These are phyloP conservation scores for Drosophila formosana DNA, from an alignment of 2,888 invertebrate genomes.

Conservation along the genomic window DNA sequence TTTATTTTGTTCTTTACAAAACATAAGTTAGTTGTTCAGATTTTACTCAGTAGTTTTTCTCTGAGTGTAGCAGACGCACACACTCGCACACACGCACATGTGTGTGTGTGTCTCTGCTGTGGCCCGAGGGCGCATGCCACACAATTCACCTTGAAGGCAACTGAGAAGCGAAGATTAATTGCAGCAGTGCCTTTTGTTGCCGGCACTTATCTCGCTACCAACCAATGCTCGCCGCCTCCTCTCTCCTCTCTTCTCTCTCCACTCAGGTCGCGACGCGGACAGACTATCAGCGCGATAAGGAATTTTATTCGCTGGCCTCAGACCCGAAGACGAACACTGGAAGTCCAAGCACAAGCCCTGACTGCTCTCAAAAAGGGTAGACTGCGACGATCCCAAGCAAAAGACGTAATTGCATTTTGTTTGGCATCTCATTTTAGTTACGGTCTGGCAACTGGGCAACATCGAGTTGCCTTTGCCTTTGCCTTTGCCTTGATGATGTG, in stretches of 20 bases:
- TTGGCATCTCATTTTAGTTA: slow-evolving; percentile 81
- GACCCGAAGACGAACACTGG: slow-evolving; percentile 26
- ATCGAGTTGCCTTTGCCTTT: slow-evolving; percentile 21
- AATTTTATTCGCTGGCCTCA: slow-evolving; percentile 67
- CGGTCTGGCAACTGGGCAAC: slow-evolving; percentile 64
- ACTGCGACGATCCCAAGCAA: slow-evolving; percentile 32
- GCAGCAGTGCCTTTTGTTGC: slow-evolving; percentile 78
- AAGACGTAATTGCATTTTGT: slow-evolving; percentile 78
- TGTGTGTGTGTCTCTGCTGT: slow-evolving; percentile 3
- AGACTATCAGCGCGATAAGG: slow-evolving; percentile 67
- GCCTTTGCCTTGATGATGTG: slow-evolving; percentile 57
- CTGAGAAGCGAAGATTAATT: slow-evolving; percentile 81
- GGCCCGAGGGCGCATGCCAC: slow-evolving; percentile 77
- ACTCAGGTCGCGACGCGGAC: slow-evolving; percentile 12
- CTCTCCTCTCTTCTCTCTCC: background rate
- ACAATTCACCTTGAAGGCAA: slow-evolving; percentile 80
- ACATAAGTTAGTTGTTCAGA: too few species aligned
- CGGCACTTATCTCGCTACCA: slow-evolving; percentile 59
- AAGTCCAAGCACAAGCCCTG: slow-evolving; percentile 16
- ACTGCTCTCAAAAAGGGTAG: slow-evolving; percentile 26
- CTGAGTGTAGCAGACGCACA: slow-evolving; percentile 12
- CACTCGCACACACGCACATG: slow-evolving; percentile 28
- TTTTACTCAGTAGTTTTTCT: background rate
- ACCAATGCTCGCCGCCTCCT: background rate
- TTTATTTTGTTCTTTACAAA: background rate